Percentiles rank a stretch among this genome's conserved stretches.
These are phyloP conservation scores for Trimorus sp. DNA, from an alignment of 2,888 invertebrate genomes.

Conservation along the genomic window DNA sequence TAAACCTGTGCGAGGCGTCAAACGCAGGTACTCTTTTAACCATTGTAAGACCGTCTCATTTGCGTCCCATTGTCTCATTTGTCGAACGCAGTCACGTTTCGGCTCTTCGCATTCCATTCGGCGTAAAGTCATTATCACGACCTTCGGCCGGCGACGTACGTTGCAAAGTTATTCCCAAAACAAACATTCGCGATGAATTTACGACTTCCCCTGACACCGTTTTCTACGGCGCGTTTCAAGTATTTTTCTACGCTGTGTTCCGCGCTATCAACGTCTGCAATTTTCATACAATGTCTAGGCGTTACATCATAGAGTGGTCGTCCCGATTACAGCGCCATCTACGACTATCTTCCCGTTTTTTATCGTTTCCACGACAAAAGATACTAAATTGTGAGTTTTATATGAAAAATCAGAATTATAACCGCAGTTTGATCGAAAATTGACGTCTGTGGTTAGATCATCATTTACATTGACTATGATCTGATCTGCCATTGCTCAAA, in stretches of 20 bases:
- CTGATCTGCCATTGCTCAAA: too few species aligned
- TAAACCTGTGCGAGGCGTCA: background rate
- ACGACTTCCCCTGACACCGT: constrained; percentile 46
- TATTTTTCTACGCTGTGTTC: background rate
- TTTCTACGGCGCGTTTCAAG: constrained; percentile 8
- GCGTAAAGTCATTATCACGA: constrained; percentile 46
- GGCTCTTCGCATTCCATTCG: constrained; percentile 31
- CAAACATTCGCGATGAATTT: constrained; percentile 41
- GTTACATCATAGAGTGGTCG: too few species aligned
- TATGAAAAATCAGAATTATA: too few species aligned
- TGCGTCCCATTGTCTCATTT: constrained; percentile 34
- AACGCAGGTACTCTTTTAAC: background rate
- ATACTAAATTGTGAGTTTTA: too few species aligned
- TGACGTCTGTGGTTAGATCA: too few species aligned
- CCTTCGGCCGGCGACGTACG: constrained; percentile 33
- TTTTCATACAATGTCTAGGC: too few species aligned
- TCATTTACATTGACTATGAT: too few species aligned
- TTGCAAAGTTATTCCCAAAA: constrained; percentile 50
- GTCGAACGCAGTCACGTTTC: constrained; percentile 41
- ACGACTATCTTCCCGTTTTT: too few species aligned
- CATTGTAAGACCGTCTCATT: constrained; percentile 21
- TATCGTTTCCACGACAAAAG: too few species aligned
- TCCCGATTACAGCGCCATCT: too few species aligned
- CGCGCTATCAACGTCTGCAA: background rate
- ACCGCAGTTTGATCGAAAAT: too few species aligned